These are phyloP conservation scores for Dendrocopos noguchii DNA, from an alignment of 2,113 vertebrate genomes.

Conservation along the genomic window DNA sequence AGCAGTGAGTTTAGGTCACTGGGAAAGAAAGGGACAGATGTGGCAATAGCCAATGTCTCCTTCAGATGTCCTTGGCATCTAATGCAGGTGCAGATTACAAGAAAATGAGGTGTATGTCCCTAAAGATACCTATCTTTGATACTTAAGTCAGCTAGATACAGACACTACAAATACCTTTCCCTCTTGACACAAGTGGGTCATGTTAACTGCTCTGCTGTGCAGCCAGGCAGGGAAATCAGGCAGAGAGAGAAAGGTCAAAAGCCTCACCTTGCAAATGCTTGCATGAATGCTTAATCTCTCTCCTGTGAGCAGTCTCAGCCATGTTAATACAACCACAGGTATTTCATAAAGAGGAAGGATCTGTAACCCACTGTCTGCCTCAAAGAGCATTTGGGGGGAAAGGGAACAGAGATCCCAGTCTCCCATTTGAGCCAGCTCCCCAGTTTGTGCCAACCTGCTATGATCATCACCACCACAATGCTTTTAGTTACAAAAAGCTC, in stretches of 20 bases:
- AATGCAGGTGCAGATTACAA: neutral
- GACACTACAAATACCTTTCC: neutral
- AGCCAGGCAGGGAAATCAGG: neutral
- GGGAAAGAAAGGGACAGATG: neutral
- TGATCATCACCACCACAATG: accelerated
- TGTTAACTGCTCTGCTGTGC: neutral
- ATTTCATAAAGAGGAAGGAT: neutral
- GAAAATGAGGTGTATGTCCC: neutral
- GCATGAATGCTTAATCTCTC: neutral
- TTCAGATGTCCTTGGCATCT: neutral
- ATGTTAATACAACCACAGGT: neutral
- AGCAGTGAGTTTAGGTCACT: neutral
- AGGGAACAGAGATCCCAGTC: neutral
- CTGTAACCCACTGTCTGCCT: neutral
- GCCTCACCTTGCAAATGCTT: neutral
- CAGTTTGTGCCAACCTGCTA: neutral
- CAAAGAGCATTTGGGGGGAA: accelerated
- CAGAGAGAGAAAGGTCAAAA: constrained; percentile 4
- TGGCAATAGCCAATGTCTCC: neutral
- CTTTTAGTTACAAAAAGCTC: neutral
- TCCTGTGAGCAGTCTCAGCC: neutral
- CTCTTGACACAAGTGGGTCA: neutral
- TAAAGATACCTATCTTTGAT: neutral
- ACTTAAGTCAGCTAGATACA: neutral
- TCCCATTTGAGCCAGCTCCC: neutral